These are phyloP conservation scores for Lithobates pipiens DNA, from an alignment of 2,797 vertebrate genomes.

Conservation along the genomic window DNA sequence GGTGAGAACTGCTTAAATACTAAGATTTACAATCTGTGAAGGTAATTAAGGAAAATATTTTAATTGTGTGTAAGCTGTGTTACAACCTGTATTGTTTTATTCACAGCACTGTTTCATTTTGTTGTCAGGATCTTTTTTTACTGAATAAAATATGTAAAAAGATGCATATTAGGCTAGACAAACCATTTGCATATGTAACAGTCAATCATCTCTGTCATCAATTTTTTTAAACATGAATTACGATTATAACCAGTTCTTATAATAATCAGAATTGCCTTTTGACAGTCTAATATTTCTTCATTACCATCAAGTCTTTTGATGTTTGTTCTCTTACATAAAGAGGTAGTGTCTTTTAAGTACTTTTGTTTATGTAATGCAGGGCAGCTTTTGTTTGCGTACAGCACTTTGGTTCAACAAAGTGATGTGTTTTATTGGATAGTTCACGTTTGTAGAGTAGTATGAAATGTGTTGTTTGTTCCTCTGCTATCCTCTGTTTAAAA, in stretches of 20 bases:
- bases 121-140: background rate
- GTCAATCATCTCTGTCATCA: slow-evolving; percentile 45
- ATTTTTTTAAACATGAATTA: slow-evolving; percentile 54
- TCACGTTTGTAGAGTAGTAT: slow-evolving; percentile 73
- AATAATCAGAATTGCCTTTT: slow-evolving; percentile 47
- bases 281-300: slow-evolving; percentile 57
- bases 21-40: background rate
- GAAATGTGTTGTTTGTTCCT: slow-evolving; percentile 75
- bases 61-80: background rate
- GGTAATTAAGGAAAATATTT: background rate
- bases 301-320: slow-evolving; percentile 43
- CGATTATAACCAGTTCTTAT: slow-evolving; percentile 53
- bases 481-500: slow-evolving; percentile 76
- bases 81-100: background rate
- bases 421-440: slow-evolving; percentile 75
- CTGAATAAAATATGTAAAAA: slow-evolving; percentile 24
- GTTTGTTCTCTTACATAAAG: slow-evolving; percentile 29
- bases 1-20: background rate
- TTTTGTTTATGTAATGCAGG: slow-evolving; percentile 23
- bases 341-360: slow-evolving; percentile 25
- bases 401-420: slow-evolving; percentile 68
- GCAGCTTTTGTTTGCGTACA: slow-evolving; percentile 20
- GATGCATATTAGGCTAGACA: slow-evolving; percentile 31
- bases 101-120: background rate
- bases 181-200: slow-evolving; percentile 48